These are phyloP conservation scores for Rhimphoctona megacephalus DNA, from an alignment of 2,888 invertebrate species.

Conservation along the genomic window DNA sequence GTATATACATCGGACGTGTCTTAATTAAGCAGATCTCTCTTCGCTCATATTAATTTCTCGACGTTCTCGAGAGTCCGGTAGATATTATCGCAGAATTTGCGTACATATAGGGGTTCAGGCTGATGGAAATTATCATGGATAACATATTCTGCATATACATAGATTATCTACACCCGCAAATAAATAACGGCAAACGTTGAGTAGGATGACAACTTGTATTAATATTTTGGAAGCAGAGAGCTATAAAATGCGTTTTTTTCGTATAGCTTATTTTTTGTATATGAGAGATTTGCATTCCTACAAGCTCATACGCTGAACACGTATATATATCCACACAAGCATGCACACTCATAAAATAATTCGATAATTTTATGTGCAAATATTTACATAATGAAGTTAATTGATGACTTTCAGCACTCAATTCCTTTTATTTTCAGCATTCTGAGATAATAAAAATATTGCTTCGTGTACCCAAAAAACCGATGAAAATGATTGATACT, in stretches of 20 bases:
- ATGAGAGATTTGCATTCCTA: background rate
- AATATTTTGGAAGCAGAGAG: conserved; percentile 3
- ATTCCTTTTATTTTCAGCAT: background rate
- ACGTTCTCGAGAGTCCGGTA: conserved; percentile 17
- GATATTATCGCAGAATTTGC: conserved; percentile 9
- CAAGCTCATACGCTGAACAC: background rate
- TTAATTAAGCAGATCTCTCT: conserved; percentile 54
- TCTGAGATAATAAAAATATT: background rate
- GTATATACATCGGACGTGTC: conserved; percentile 38
- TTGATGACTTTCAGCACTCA: background rate
- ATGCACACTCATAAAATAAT: background rate
- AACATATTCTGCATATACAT: conserved; percentile 4
- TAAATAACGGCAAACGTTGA: background rate
- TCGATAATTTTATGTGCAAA: background rate
- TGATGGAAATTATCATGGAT: conserved; percentile 42
- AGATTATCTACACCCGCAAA: background rate
- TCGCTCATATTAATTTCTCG: conserved; percentile 40
- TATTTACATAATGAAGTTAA: background rate
- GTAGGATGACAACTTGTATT: background rate
- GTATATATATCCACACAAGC: background rate
- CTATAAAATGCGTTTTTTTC: background rate
- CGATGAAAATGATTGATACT: too few species aligned
- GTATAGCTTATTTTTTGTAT: background rate
- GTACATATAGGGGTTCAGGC: background rate
- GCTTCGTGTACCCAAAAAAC: too few species aligned